Evolutionary conservation across 2,113 vertebrate genomes (phyloP).

Genomic region (Prolemur simus): DNA sequence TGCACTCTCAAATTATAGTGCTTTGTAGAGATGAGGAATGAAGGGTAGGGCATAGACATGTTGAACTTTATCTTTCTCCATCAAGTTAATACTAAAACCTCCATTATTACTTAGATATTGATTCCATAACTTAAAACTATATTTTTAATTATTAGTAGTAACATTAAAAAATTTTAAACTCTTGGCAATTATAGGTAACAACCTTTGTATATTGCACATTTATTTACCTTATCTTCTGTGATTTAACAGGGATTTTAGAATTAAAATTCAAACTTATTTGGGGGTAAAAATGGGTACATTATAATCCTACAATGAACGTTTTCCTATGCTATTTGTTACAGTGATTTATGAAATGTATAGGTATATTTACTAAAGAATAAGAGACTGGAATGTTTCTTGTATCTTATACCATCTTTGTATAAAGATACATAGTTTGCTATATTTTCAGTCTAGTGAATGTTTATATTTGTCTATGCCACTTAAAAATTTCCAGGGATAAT

Average conservation of each 20-base stretch:
- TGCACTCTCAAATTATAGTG: background rate
- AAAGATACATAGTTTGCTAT: background rate
- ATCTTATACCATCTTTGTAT: background rate
- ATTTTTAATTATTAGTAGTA: background rate
- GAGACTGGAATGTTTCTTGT: background rate
- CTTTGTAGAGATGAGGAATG: background rate
- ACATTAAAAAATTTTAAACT: background rate
- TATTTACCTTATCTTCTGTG: background rate
- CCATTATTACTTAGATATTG: background rate
- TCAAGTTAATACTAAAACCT: background rate
- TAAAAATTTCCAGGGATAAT: background rate
- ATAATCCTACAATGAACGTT: background rate
- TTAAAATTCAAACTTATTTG: background rate
- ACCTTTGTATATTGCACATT: background rate
- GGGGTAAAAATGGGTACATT: background rate
- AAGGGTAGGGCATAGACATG: background rate
- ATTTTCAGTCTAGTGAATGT: background rate
- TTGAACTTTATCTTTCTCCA: background rate
- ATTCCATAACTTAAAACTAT: background rate
- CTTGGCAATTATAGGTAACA: background rate
- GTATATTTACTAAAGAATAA: background rate
- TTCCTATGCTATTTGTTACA: background rate
- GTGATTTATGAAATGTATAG: background rate
- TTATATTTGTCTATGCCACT: background rate
- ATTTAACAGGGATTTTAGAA: background rate